Base-by-base conservation (phyloP, 2,113 vertebrate species). In the Vicugna pacos region DNA sequence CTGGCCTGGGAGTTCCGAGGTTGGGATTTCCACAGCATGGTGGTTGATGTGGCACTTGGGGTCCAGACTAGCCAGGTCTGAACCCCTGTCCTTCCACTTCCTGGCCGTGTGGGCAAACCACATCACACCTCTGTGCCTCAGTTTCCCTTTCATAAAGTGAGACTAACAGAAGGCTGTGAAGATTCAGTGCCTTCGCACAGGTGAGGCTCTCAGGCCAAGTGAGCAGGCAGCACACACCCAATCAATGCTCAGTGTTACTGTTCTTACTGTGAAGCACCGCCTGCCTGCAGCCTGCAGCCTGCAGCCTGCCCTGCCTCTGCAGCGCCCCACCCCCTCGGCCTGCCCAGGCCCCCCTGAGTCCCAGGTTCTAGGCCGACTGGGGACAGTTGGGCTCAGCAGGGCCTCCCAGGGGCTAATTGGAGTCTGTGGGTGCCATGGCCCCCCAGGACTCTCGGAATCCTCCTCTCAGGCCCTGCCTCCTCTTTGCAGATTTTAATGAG, bases 401-500 rank as follows among this genome's bases (percentile, higher is more conserved):
- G 46, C 35, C 5, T 32, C 32, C 32, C 60, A 35, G 46, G 48
- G 16, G 50, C 80, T 42, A 6, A 24, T 30, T 38, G 75, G 73
- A 17, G 6, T 42, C 14, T 67, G 32, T 70, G 30, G 67, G 14
- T 28, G 2, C 58, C 35, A 2, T 2, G 17, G 52, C 30, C n/a
- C 76, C 76, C 38, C 9, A 0, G 35, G n/a, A 62, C 32, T 58
- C 79, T n/a, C 32, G 58, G 15, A 38, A 50, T 30, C 32, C 16
- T 75, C 17, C 50, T 77, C n/a, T 60, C 50, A 69, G 35, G 26
- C 52, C n/a, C 42, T 2, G 0, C 30, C 64, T 88, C 58, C 42
- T 83, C 42, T 56, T 35, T 30, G 62, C 96, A 98, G 98, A 98
- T 91, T 97, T 98, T 79, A 98, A 98, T 1, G 97, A 97, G 48